These are phyloP conservation scores for Artemisiospiza belli DNA, from an alignment of 2,113 vertebrate genomes.

Conservation along the genomic window DNA sequence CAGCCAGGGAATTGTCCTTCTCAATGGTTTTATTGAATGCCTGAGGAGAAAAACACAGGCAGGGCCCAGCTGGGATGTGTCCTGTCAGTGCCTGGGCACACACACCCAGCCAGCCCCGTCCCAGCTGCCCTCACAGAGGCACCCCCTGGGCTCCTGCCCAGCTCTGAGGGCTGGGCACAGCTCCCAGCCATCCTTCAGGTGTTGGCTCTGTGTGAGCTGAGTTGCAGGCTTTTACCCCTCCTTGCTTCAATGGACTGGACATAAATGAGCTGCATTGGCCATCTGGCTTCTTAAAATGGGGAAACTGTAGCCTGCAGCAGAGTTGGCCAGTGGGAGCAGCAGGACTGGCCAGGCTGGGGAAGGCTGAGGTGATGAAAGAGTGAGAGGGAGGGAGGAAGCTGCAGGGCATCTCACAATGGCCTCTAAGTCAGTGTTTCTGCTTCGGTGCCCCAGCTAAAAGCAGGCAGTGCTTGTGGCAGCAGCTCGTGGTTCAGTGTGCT, in stretches of 20 bases:
- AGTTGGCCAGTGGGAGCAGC: not conserved
- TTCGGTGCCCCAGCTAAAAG: not conserved
- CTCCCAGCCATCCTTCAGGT: not conserved
- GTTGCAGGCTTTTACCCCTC: not conserved
- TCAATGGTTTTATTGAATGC: constrained; percentile 77
- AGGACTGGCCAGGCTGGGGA: not conserved
- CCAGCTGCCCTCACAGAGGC: not conserved
- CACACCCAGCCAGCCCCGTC: rapidly evolving
- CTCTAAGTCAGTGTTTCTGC: not conserved
- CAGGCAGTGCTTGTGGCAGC: not conserved
- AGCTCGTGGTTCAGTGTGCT: not conserved
- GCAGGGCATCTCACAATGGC: not conserved
- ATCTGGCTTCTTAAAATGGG: not conserved
- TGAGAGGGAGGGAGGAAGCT: not conserved
- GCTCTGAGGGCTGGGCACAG: not conserved
- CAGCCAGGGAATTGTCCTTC: constrained; percentile 84
- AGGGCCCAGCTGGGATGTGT: not conserved
- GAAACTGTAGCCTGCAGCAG: not conserved
- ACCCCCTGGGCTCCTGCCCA: not conserved
- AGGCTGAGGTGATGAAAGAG: not conserved
- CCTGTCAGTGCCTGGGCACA: too few relatives aligned
- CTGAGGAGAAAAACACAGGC: constrained; percentile 63
- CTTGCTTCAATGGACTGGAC: not conserved
- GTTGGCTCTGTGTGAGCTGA: not conserved
- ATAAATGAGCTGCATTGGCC: not conserved